Conservation (phyloP, 2,113 vertebrate species). For the Origma solitaria region DNA sequence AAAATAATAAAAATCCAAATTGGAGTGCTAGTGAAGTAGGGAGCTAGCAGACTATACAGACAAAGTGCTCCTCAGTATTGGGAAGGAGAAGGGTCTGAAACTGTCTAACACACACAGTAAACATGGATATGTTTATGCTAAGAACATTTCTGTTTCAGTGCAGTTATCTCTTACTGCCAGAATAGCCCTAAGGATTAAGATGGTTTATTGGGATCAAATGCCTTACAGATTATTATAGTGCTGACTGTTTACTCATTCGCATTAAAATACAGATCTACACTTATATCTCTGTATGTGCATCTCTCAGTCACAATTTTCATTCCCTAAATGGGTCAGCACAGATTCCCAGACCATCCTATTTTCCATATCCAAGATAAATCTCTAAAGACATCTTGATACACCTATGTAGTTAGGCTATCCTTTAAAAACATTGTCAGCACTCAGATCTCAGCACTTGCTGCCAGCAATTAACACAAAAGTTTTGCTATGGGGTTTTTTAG, state of each 20-base stretch:
- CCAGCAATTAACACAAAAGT: background rate
- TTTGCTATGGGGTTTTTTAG: background rate
- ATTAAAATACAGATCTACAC: constrained; percentile 64
- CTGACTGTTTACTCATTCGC: constrained; percentile 62
- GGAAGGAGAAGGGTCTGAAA: background rate
- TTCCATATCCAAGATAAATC: background rate
- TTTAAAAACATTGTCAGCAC: background rate
- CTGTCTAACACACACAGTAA: constrained; percentile 28
- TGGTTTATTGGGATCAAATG: constrained; percentile 78
- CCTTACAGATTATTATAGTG: constrained; percentile 69
- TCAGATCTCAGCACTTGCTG: background rate
- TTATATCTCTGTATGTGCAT: constrained; percentile 29
- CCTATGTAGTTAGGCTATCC: background rate
- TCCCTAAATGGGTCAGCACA: background rate
- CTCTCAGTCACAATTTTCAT: background rate
- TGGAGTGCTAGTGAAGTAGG: background rate
- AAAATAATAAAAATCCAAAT: constrained; percentile 14
- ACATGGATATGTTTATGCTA: constrained; percentile 69
- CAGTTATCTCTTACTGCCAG: constrained; percentile 76
- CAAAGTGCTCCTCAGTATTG: background rate
- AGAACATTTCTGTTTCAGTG: constrained; percentile 69
- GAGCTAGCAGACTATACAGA: background rate
- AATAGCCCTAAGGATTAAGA: constrained; percentile 77
- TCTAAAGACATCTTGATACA: background rate
- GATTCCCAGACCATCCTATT: background rate